Evolutionary conservation across 2,113 vertebrate genomes (phyloP), one percentile per base, ranked within the genome.

Genomic region (Lepisosteus oculatus): DNA sequence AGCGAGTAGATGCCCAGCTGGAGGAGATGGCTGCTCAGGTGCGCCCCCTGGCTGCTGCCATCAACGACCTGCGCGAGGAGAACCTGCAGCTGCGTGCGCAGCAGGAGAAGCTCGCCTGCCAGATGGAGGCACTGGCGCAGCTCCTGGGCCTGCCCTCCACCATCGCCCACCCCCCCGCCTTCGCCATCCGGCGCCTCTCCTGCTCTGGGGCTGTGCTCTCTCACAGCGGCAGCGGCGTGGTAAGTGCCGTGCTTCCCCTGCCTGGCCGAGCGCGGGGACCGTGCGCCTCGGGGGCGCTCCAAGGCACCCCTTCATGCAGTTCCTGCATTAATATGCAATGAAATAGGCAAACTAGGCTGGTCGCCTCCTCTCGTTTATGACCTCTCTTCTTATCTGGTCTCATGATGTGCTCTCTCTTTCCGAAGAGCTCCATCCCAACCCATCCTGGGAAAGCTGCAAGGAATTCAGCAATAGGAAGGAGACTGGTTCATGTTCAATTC

Each of bases 71-170:
- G 74, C 89, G 91, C 70, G 89, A 89, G 6, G 96, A 97, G 74
- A 95, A 94, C 42, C 73, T 90, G 17, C 87, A 83, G 6, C 85
- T 98, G 71, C 86, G 76, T 70, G 82, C 86, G 62, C 92, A 95
- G 78, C 92, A 96, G 81, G 90, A 90, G 1, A 78, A 62, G 8
- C 85, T 98, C 66, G 76, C 86, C 47, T 85, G 55, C 72, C 85
- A 85, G 76, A 85, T 97, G 2, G 87, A 94, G 73, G 74, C 84
- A 43, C 81, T 98, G 65, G 89, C 69, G 0, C 82, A 87, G 6
- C 55, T 61, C 1, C 85, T 94, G 71, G 88, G 85, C 12, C 78
- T 85, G 0, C 67, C 73, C 82, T 61, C 81, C 51, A 85, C 86
- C 0, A 78, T 89, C 69, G 89, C 90, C 73, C 93, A 95, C 71